These are phyloP conservation scores for Agrochola macilenta DNA, from an alignment of 2,888 invertebrate species.

Conservation along the genomic window DNA sequence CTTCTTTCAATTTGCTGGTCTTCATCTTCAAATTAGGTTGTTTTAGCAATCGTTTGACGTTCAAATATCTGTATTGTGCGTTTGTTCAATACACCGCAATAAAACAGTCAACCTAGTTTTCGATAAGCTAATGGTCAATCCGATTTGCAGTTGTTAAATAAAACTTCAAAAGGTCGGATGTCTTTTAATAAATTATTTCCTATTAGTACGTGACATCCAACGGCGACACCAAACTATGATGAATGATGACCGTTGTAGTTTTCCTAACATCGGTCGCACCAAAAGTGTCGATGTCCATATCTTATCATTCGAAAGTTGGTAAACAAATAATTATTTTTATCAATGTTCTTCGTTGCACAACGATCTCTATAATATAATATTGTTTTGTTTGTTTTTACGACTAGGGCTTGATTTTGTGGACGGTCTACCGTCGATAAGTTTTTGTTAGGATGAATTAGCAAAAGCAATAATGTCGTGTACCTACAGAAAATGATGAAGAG, in stretches of 20 bases:
- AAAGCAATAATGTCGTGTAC: too few species aligned
- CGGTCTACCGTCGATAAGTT: neutral
- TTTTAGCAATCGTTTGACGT: neutral
- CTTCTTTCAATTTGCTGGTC: neutral
- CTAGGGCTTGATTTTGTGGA: constrained; percentile 14
- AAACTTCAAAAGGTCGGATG: neutral
- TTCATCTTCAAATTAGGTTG: neutral
- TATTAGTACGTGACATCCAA: constrained; percentile 13
- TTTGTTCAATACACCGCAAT: neutral
- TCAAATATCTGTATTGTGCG: neutral
- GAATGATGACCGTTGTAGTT: constrained; percentile 39
- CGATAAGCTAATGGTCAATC: constrained; percentile 6
- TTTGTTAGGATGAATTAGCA: neutral
- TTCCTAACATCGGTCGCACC: constrained; percentile 35
- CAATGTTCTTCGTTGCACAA: constrained; percentile 54
- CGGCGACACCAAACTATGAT: constrained; percentile 15
- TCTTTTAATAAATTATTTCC: neutral
- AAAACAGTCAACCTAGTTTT: constrained; percentile 1
- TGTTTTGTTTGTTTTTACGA: constrained; percentile 31
- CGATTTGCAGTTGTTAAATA: neutral
- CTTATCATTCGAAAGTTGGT: constrained; percentile 56
- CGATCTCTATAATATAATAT: constrained; percentile 34
- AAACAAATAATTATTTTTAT: constrained; percentile 59
- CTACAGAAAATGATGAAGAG: neutral
- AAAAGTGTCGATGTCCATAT: constrained; percentile 34